Conservation (phyloP, 2,113 vertebrate genomes). For the Anguilla japonica region DNA sequence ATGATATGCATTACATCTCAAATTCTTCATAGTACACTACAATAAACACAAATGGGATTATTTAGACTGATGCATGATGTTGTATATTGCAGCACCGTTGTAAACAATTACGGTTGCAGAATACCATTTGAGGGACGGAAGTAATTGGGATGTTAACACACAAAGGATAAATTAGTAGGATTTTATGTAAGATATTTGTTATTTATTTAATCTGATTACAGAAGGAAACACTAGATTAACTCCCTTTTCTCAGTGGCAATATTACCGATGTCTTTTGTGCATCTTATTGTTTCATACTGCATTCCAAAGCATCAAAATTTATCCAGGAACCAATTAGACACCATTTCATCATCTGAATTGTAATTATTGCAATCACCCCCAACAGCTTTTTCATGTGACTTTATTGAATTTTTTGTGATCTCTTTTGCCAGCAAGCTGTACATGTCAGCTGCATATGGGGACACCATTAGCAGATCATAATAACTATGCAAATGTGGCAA, state of each 20-base stretch:
- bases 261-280: conserved; percentile 7
- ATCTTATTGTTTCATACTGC: conserved; percentile 14
- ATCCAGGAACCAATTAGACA: not conserved
- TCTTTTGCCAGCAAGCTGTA: not conserved
- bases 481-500: conserved; percentile 17
- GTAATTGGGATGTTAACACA: not conserved
- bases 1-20: not conserved
- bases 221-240: not conserved
- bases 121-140: not conserved
- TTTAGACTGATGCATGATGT: not conserved
- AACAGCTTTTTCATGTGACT: conserved; percentile 1
- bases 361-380: conserved; percentile 20
- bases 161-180: conserved; percentile 6
- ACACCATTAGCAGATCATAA: not conserved
- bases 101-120: not conserved
- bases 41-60: conserved; percentile 3
- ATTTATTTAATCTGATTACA: not conserved
- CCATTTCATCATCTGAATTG: conserved; percentile 14
- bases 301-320: not conserved
- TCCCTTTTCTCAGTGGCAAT: not conserved
- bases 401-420: conserved; percentile 11
- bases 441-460: not conserved
- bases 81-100: not conserved
- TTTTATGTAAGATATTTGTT: conserved; percentile 10
- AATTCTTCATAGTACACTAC: not conserved